Conservation (phyloP, 2,888 invertebrate genomes). For the Tyria jacobaeae region DNA sequence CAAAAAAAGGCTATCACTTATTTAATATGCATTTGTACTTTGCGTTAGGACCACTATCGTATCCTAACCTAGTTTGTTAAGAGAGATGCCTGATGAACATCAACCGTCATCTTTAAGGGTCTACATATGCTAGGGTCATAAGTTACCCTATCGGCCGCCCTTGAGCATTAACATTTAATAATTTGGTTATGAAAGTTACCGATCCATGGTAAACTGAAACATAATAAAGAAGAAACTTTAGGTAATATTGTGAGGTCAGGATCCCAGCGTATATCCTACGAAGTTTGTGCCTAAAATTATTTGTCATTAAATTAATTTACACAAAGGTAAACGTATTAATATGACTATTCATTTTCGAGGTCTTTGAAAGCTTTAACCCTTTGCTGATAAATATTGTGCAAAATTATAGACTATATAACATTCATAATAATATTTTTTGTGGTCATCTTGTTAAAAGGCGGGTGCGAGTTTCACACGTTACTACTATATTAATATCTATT, state of each 20-base stretch:
- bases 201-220: conserved; percentile 1
- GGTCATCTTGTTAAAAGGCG: not conserved
- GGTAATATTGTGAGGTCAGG: conserved; percentile 6
- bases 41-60: no score
- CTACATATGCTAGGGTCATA: not conserved
- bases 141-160: not conserved
- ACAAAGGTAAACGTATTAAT: conserved; percentile 11
- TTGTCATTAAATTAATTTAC: conserved; percentile 15
- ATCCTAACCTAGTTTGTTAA: not conserved
- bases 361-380: conserved; percentile 1
- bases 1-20: no score
- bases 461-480: conserved; percentile 10
- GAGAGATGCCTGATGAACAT: not conserved
- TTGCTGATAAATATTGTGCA: not conserved
- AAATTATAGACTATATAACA: not conserved
- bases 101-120: no score
- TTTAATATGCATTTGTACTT: no score
- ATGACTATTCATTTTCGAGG: conserved; percentile 7
- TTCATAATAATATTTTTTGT: not conserved
- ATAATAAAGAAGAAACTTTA: conserved; percentile 17
- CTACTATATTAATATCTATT: conserved; percentile 35
- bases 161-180: not conserved
- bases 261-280: not conserved
- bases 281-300: conserved; percentile 11
- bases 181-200: not conserved